A percentile compares a stretch with the other conserved stretches of the same genome.
Conservation (phyloP, 2,113 vertebrate genomes). For the Chlamydotis undulata region DNA sequence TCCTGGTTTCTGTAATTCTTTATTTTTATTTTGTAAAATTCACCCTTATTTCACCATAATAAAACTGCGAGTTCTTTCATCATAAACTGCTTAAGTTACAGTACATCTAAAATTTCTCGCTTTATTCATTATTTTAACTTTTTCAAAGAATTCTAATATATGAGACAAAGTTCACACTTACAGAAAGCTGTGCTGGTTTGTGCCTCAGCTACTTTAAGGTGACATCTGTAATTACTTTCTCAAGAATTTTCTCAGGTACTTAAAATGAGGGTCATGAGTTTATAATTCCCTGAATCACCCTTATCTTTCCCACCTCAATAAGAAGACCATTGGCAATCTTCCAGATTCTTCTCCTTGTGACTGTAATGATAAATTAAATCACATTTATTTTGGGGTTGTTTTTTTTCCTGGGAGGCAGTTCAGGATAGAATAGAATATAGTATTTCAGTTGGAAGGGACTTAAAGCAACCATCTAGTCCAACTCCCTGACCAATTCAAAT, state of each 20-base stretch:
- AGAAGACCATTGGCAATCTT: background rate
- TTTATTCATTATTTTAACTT: background rate
- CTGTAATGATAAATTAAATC: slow-evolving; percentile 12
- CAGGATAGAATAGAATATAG: background rate
- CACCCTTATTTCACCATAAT: slow-evolving; percentile 14
- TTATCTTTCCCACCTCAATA: slow-evolving; percentile 18
- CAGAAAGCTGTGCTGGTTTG: background rate
- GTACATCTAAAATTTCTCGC: background rate
- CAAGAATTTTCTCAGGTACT: slow-evolving; percentile 21
- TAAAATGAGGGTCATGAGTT: background rate
- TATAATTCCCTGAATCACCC: background rate
- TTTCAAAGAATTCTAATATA: background rate
- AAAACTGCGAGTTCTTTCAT: background rate
- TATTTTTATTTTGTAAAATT: slow-evolving; percentile 32
- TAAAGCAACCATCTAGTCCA: background rate
- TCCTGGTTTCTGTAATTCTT: background rate
- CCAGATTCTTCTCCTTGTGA: background rate
- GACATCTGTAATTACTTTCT: slow-evolving; percentile 22
- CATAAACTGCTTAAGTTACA: slow-evolving; percentile 41
- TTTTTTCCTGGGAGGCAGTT: background rate
- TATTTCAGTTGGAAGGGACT: background rate
- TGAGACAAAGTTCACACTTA: background rate
- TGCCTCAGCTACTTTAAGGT: background rate
- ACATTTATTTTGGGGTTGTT: background rate
- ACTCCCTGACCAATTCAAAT: background rate